Base-by-base conservation (phyloP, 2,113 vertebrate genomes). In the Axis porcinus region DNA sequence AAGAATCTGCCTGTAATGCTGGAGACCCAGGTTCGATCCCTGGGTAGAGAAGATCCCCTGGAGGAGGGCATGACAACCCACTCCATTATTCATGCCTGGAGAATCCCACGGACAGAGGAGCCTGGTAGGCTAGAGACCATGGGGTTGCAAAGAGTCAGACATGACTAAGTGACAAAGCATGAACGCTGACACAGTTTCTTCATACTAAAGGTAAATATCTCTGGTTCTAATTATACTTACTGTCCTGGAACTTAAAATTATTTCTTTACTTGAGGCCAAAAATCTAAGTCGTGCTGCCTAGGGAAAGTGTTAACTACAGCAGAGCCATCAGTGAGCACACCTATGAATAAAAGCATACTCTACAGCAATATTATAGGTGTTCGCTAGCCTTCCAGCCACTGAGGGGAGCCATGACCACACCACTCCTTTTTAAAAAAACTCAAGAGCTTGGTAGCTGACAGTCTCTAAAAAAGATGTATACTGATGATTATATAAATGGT, bases 261-360 rank as follows among this genome's bases (percentile, higher is more conserved):
- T 40, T 96, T 62, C 36, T 30, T 91, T 55, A 86, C 45, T 64
- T 92, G 60, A 93, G 21, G 96, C 28, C 13, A 89, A 96, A 96
- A 94, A 86, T 60, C n/a, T 43, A 95, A 70, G 50, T 86, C 40
- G 60, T 8, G 27, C 43, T 76, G 11, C 33, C 30, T 58, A 15
- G 7, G 45, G 3, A 88, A 88, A 96, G 92, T 45, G 70, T 78
- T 92, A 90, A 70, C n/a, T 40, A 19, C 2, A 96, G 58, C 47
- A 85, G 43, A 90, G 52, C 57, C n/a, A 87, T n/a, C 47, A 89
- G 25, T 1, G 2, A 89, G 62, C 30, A 67, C 11, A 17, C 54
- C 64, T 86, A 16, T 50, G 19, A 91, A 74, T 70, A 94, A 62
- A 94, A 27, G 30, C 9, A 2, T 15, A 43, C 47, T n/a, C 3